Evolutionary conservation across 2,888 invertebrate genomes (phyloP).

Genomic region (Altica lythri): DNA sequence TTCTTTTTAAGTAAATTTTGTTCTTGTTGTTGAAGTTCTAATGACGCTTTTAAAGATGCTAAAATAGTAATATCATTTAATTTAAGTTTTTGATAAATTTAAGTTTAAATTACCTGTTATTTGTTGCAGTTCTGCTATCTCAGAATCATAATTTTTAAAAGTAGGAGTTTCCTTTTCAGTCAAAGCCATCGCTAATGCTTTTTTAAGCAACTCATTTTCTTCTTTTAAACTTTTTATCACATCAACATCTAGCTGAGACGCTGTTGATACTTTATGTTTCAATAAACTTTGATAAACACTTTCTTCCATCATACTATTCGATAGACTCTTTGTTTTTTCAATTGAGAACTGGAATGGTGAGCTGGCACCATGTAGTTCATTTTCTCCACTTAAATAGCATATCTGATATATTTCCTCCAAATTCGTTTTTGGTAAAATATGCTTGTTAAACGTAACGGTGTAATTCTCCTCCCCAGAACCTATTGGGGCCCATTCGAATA

Average conservation of each 20-base stretch:
- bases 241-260: slow-evolving; percentile 4
- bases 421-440: slow-evolving; percentile 46
- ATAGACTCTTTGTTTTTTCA: slow-evolving; percentile 26
- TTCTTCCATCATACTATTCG: slow-evolving; percentile 7
- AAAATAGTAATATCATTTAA: background rate
- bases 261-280: slow-evolving; percentile 1
- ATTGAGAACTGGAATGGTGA: slow-evolving; percentile 49
- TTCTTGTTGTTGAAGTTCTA: slow-evolving; percentile 46
- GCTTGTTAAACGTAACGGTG: slow-evolving; percentile 46
- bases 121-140: slow-evolving; percentile 40
- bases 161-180: slow-evolving; percentile 26
- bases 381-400: slow-evolving; percentile 52
- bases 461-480: slow-evolving; percentile 16
- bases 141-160: slow-evolving; percentile 39
- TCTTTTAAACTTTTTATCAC: slow-evolving; percentile 44
- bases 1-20: slow-evolving; percentile 46
- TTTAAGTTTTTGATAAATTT: background rate
- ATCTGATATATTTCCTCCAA: slow-evolving; percentile 50
- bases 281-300: slow-evolving; percentile 11
- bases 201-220: slow-evolving; percentile 45
- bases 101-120: slow-evolving; percentile 13
- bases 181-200: slow-evolving; percentile 40
- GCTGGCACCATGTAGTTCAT: slow-evolving; percentile 52
- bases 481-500: slow-evolving; percentile 51
- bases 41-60: slow-evolving; percentile 39